These are phyloP conservation scores for Lepidostoma basale DNA, from an alignment of 1,140 invertebrate genomes.

Conservation along the genomic window DNA sequence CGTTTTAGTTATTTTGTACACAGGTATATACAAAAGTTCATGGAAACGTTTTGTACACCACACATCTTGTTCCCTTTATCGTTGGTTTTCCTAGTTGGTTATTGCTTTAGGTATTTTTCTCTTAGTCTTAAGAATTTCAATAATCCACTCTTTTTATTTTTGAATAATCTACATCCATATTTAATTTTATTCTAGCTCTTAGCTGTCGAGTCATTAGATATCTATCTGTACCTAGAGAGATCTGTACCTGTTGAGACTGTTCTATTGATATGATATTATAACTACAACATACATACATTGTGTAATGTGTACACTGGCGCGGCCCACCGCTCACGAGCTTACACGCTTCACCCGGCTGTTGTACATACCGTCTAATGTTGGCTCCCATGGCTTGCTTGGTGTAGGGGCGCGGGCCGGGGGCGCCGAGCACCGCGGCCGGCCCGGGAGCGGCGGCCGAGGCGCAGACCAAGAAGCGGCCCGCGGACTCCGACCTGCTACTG, in stretches of 20 bases:
- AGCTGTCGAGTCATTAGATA: conserved; percentile 2
- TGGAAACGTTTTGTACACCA: too few species aligned
- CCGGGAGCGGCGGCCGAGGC: conserved; percentile 64
- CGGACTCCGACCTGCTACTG: conserved; percentile 86
- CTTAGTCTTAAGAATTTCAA: conserved; percentile 12
- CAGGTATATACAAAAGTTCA: too few species aligned
- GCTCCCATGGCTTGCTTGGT: conserved; percentile 48
- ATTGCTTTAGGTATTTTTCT: conserved; percentile 8
- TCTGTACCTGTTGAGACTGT: not conserved
- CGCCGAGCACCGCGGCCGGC: conserved; percentile 49
- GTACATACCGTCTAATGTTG: conserved; percentile 26
- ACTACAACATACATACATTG: not conserved
- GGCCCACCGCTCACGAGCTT: not conserved
- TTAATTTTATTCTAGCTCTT: conserved; percentile 1
- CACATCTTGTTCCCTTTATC: too few species aligned
- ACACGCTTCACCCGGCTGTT: not conserved
- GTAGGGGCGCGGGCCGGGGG: conserved; percentile 46
- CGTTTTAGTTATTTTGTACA: too few species aligned
- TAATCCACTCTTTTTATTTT: conserved; percentile 6
- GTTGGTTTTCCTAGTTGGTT: conserved; percentile 1
- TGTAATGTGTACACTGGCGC: not conserved
- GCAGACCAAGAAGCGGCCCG: conserved; percentile 79
- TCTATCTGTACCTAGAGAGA: conserved; percentile 9
- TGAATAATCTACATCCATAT: conserved; percentile 3
- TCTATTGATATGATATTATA: not conserved